Evolutionary conservation across 1,140 invertebrate genomes (phyloP).

Genomic region (Saccostrea cuccullata): DNA sequence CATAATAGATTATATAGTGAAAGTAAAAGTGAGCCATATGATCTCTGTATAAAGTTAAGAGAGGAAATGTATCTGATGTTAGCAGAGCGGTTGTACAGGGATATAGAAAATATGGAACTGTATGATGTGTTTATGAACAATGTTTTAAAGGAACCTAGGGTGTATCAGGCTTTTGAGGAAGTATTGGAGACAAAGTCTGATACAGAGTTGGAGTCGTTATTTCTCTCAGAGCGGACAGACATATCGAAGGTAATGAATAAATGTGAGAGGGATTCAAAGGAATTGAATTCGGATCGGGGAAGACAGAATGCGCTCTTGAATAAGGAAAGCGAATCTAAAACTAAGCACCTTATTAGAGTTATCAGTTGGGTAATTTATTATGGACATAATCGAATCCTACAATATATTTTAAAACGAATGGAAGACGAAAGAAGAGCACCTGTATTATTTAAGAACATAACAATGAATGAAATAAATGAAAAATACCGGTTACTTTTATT

Average conservation of each 20-base stretch:
- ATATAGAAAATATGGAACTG: neutral
- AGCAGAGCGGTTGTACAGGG: neutral
- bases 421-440: neutral
- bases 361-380: neutral
- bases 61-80: neutral
- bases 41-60: neutral
- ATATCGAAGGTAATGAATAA: neutral
- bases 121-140: neutral
- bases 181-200: neutral
- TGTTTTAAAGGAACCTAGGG: neutral
- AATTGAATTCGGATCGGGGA: too few relatives aligned
- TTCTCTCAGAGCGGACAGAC: neutral
- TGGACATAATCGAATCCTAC: neutral
- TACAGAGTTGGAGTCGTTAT: neutral
- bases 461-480: neutral
- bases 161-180: neutral
- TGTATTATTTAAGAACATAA: too few relatives aligned
- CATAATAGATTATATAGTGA: too few relatives aligned
- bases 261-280: too few relatives aligned
- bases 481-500: neutral
- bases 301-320: too few relatives aligned
- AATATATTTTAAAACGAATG: neutral
- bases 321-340: too few relatives aligned
- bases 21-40: neutral
- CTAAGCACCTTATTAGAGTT: neutral